phyloP scores from a whole-genome alignment of 1,140 invertebrate genomes.

The Diprion similis region DNA sequence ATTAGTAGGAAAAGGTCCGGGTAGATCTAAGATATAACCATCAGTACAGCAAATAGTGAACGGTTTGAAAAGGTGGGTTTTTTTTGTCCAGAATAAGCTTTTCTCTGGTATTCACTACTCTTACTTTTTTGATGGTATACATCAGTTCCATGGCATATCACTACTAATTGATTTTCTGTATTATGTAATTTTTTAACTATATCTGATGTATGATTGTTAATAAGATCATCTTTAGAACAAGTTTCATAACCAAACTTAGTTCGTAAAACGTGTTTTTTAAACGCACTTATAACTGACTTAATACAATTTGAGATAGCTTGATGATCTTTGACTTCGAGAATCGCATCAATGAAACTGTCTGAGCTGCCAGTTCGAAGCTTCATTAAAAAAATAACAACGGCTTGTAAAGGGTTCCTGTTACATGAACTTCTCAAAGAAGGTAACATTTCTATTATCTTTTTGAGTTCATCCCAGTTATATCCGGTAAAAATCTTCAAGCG shows the following conservation, averaged over 20 bases:
- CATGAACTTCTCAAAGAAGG: conserved; percentile 26
- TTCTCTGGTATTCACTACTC: conserved; percentile 33
- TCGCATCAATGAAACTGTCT: conserved; percentile 22
- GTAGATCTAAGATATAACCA: conserved; percentile 35
- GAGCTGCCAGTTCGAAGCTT: conserved; percentile 29
- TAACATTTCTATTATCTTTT: conserved; percentile 19
- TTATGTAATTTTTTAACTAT: conserved; percentile 25
- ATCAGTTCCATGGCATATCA: conserved; percentile 35
- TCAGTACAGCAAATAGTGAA: conserved; percentile 37
- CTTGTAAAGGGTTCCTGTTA: conserved; percentile 23
- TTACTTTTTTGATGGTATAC: conserved; percentile 34
- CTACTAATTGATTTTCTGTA: conserved; percentile 20
- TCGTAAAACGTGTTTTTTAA: conserved; percentile 28
- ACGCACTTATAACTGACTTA: conserved; percentile 24
- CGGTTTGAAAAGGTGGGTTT: conserved; percentile 29
- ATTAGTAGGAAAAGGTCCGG: conserved; percentile 23
- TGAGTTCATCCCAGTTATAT: conserved; percentile 27
- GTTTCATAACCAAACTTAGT: conserved; percentile 21
- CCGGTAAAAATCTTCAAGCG: conserved; percentile 17
- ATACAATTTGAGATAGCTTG: conserved; percentile 23
- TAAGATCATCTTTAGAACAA: conserved; percentile 23
- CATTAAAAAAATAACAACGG: conserved; percentile 29
- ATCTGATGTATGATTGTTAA: conserved; percentile 25
- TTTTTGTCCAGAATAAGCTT: conserved; percentile 37
- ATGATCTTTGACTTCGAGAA: conserved; percentile 25